Evolutionary conservation across 2,888 invertebrate genomes (phyloP).

Genomic region (Melipona bicolor): DNA sequence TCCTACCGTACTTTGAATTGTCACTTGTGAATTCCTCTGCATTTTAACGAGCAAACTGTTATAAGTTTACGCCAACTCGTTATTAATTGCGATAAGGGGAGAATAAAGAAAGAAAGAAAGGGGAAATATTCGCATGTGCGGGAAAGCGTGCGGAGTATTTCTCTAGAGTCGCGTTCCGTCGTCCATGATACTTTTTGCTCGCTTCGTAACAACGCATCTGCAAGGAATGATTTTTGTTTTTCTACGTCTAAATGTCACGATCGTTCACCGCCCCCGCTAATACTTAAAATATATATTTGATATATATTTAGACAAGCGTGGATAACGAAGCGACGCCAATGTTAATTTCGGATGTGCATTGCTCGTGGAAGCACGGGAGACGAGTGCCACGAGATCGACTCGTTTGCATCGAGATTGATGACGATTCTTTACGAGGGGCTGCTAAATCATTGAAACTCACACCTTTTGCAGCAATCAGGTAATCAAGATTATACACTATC

Average conservation of each 20-base stretch:
- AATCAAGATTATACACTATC: not conserved
- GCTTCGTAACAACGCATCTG: not conserved
- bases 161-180: constrained; percentile 33
- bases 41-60: constrained; percentile 20
- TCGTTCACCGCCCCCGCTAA: not conserved
- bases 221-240: not conserved
- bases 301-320: not conserved
- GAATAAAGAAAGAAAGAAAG: not conserved
- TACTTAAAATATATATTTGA: not conserved
- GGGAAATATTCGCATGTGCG: constrained; percentile 3
- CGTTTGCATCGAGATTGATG: not conserved
- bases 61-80: not conserved
- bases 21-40: not conserved
- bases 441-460: not conserved
- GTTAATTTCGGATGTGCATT: not conserved
- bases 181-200: not conserved
- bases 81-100: not conserved
- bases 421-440: not conserved
- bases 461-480: not conserved
- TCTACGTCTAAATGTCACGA: not conserved
- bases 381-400: not conserved
- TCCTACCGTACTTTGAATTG: not conserved
- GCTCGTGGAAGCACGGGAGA: constrained; percentile 20
- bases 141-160: not conserved
- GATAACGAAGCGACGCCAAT: not conserved